A percentile compares a stretch with the other conserved stretches of the same genome.
phyloP scores from a whole-genome alignment of 2,888 invertebrate genomes.

The Entomobrya proxima region DNA sequence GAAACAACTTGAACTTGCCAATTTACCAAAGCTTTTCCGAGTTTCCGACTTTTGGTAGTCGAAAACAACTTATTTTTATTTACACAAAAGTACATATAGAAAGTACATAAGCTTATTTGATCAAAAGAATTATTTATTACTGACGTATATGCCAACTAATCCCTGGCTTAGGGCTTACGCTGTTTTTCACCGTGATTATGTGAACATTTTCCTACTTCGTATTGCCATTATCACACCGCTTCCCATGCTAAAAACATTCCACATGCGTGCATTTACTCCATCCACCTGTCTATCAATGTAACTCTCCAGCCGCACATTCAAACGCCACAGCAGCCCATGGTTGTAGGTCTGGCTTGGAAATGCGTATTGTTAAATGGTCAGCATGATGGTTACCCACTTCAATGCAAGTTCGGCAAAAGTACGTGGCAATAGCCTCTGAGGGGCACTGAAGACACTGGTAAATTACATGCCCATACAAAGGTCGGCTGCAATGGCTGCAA shows the following conservation, averaged over 20 bases:
- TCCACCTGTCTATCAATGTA: neutral
- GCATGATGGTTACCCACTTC: constrained; percentile 2
- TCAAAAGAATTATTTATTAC: too few relatives aligned
- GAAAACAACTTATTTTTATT: too few relatives aligned
- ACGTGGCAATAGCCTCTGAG: neutral
- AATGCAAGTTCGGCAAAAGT: constrained; percentile 14
- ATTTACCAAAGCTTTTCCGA: too few relatives aligned
- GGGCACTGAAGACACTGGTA: constrained; percentile 46
- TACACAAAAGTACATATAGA: too few relatives aligned
- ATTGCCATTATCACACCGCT: too few relatives aligned
- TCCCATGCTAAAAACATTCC: neutral
- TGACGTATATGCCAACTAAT: too few relatives aligned
- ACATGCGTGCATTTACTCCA: neutral
- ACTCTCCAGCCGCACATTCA: constrained; percentile 28
- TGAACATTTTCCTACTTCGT: too few relatives aligned
- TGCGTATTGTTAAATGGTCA: constrained; percentile 5
- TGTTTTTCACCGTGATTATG: too few relatives aligned
- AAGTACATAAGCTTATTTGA: too few relatives aligned
- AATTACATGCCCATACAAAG: neutral
- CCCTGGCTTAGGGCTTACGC: too few relatives aligned
- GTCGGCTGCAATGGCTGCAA: neutral
- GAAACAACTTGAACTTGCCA: too few relatives aligned
- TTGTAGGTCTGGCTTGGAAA: neutral
- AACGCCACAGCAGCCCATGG: constrained; percentile 31
- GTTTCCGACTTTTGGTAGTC: too few relatives aligned